Base-by-base conservation (phyloP, 2,888 invertebrate genomes). In the Cylloceria caligata region DNA sequence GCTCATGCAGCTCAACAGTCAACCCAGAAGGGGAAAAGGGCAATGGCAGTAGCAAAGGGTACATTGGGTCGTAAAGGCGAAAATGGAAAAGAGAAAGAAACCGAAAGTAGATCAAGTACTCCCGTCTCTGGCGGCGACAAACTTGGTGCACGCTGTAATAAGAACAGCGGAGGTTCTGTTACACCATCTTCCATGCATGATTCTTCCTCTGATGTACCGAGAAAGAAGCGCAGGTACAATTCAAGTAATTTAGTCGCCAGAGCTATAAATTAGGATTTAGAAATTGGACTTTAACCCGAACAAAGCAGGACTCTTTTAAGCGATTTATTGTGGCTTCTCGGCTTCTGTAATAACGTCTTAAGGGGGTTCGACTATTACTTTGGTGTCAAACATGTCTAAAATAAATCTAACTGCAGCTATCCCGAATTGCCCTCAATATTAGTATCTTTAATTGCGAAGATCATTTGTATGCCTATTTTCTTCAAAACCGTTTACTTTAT, bases 1-100 rank as follows among this genome's bases (percentile, higher is more conserved):
- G 94, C 97, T 3, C 97, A 97, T 90, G 95, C 96, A 11, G 95
- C 95, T 21, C 95, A 96, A 89, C 96, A 96, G 9, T 93, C 94
- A 39, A 87, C 88, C 4, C 87, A 89, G 64, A 89, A 87, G 80
- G 88, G 88, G 5, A 89, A 88, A 73, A 89, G 88, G 57, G 72
- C 72, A 5, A 84, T 85, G 4, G 76, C 62, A 0, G 79, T 81
- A 1, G 78, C 76, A 19, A 77, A 85, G 4, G 88, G 88, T 68
- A 83, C 85, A 11, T 84, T 78, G 67, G 86, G 86, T n/a, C 85
- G 88, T 24, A 88, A 84, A 76, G 86, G 85, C 60, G 88, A 89
- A 4, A 72, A 74, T 30, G 78, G 83, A 7, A 88, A 87, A 60
- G 87, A 89, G 4, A 94, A 93, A 85, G 94, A 94, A 45, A 89